These are phyloP conservation scores for Acanthacorydalis orientalis DNA, from an alignment of 2,888 invertebrate species.

Conservation along the genomic window DNA sequence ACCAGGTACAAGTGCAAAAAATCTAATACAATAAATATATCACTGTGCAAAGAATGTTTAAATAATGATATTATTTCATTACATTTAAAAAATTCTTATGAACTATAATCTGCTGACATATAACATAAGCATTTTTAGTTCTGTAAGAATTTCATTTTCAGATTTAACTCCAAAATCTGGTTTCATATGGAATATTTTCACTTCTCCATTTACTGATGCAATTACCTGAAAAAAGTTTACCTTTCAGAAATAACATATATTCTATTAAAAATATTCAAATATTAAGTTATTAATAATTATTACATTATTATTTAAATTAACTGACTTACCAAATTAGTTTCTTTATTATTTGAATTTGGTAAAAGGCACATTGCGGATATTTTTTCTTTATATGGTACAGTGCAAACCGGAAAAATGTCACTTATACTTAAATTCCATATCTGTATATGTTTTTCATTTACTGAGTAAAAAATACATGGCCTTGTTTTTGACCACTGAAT, in stretches of 20 bases:
- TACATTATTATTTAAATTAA: no score
- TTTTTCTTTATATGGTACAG: constrained; percentile 24
- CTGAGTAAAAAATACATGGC: constrained; percentile 31
- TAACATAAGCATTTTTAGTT: constrained; percentile 28
- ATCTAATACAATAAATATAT: no score
- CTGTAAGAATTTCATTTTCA: constrained; percentile 21
- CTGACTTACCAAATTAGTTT: constrained; percentile 28
- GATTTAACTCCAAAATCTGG: constrained; percentile 23
- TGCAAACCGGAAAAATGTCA: constrained; percentile 29
- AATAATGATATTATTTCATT: no score
- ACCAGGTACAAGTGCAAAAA: no score
- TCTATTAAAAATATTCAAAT: no score
- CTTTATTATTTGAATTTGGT: constrained; percentile 18
- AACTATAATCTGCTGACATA: constrained; percentile 25
- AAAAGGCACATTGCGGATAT: constrained; percentile 28
- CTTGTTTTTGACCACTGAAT: constrained; percentile 35
- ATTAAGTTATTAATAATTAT: no score
- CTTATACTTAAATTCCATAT: constrained; percentile 35
- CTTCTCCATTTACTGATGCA: background rate
- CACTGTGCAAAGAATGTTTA: no score
- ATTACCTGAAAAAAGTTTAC: background rate
- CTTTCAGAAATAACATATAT: background rate
- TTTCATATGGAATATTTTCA: background rate
- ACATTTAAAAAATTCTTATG: background rate
- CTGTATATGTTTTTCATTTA: constrained; percentile 28